These are phyloP conservation scores for Trichopoda pennipes DNA, from an alignment of 2,888 invertebrate genomes.

Conservation along the genomic window DNA sequence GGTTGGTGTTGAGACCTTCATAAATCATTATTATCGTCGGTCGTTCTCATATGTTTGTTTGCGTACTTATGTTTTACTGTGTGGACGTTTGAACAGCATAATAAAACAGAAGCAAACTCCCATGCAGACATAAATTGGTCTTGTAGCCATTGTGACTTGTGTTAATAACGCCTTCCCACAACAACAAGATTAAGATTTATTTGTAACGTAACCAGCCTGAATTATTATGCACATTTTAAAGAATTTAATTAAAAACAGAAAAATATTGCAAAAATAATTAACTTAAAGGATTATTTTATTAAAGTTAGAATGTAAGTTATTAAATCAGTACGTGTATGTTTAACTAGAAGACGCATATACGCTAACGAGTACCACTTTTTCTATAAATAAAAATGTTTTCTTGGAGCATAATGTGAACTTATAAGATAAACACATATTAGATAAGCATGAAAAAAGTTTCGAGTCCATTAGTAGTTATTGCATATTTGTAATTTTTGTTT, in stretches of 20 bases:
- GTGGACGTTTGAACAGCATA: slow-evolving; percentile 5
- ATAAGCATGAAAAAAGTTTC: no score
- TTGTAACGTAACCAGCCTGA: slow-evolving; percentile 22
- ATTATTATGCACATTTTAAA: background rate
- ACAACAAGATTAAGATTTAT: slow-evolving; percentile 44
- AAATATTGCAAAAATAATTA: background rate
- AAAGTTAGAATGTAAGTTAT: no score
- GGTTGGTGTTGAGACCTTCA: slow-evolving; percentile 53
- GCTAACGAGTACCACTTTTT: no score
- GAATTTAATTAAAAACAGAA: background rate
- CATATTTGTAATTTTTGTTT: no score
- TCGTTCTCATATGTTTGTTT: slow-evolving; percentile 24
- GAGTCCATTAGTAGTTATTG: no score
- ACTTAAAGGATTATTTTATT: background rate
- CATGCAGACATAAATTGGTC: slow-evolving; percentile 23
- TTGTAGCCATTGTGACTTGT: slow-evolving; percentile 38
- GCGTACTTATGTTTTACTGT: slow-evolving; percentile 6
- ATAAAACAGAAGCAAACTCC: slow-evolving; percentile 45
- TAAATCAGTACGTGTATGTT: no score
- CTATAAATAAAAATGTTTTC: no score
- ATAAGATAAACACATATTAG: no score
- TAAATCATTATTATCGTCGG: slow-evolving; percentile 64
- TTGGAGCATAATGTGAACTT: no score
- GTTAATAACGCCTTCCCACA: slow-evolving; percentile 35
- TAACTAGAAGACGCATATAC: no score